Conservation (phyloP, 2,797 vertebrate genomes). For the Acestrorhynchus altus region DNA sequence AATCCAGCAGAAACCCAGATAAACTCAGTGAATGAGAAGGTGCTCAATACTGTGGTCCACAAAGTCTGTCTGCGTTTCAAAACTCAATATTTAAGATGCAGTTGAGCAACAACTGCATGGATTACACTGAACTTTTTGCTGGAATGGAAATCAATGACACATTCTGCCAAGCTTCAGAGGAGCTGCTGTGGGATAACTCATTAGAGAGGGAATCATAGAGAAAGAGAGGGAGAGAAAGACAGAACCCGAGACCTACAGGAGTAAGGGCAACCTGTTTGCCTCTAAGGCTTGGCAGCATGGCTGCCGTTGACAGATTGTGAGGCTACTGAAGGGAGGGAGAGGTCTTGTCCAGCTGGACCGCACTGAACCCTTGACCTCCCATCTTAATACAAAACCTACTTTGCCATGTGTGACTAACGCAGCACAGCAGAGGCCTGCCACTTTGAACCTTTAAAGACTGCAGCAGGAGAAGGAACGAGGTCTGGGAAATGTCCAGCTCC, state of each 20-base stretch:
- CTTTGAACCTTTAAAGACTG: constrained; percentile 8
- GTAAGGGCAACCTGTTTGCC: constrained; percentile 52
- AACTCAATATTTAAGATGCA: no score
- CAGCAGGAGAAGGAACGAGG: neutral
- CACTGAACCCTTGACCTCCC: constrained; percentile 67
- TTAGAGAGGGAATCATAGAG: neutral
- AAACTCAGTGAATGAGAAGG: no score
- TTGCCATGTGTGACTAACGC: constrained; percentile 78
- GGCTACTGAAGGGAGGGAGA: constrained; percentile 62
- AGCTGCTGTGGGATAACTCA: neutral
- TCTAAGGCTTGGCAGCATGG: constrained; percentile 56
- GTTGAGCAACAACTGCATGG: no score
- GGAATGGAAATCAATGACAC: neutral
- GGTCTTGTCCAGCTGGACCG: constrained; percentile 70
- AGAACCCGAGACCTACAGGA: neutral
- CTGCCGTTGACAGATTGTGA: constrained; percentile 58
- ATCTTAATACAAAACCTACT: constrained; percentile 66
- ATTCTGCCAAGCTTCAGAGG: neutral
- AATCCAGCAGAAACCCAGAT: no score
- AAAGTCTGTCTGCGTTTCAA: no score
- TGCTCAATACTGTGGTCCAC: no score
- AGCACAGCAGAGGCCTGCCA: constrained; percentile 11
- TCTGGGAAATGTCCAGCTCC: neutral
- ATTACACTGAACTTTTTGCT: no score
- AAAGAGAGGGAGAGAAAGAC: neutral